Evolutionary conservation across 2,888 invertebrate species (phyloP).

Genomic region (Frankliniella intonsa): DNA sequence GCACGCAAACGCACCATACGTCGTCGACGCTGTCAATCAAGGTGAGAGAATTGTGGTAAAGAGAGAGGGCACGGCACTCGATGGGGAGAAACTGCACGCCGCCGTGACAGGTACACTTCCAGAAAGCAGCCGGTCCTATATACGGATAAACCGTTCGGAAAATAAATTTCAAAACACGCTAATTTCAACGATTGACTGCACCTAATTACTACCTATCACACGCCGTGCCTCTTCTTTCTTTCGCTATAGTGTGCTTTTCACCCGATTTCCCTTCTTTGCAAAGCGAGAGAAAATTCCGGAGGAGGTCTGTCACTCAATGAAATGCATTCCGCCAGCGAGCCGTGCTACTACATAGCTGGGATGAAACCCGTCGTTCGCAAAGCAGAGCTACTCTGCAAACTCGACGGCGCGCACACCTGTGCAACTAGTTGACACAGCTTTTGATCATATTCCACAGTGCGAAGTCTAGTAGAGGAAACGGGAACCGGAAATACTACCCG

Average conservation of each 20-base stretch:
- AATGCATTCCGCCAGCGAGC: not conserved
- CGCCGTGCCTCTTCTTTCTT: too few species aligned
- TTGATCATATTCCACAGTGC: too few species aligned
- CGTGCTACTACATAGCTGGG: not conserved
- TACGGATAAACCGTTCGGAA: too few species aligned
- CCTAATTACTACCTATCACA: too few species aligned
- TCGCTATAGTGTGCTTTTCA: not conserved
- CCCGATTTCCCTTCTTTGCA: not conserved
- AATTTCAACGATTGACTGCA: too few species aligned
- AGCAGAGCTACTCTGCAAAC: not conserved
- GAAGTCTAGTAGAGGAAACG: too few species aligned
- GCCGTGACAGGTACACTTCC: not conserved
- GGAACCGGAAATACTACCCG: too few species aligned
- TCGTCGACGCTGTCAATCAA: constrained; percentile 24
- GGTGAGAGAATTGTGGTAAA: constrained; percentile 16
- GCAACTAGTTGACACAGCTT: not conserved
- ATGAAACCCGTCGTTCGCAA: not conserved
- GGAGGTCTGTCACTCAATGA: not conserved
- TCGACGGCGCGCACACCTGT: not conserved
- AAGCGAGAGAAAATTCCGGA: not conserved
- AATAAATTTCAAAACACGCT: too few species aligned
- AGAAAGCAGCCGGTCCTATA: not conserved
- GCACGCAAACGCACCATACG: not conserved
- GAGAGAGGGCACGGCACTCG: not conserved
- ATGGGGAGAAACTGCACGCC: not conserved